Percentiles rank a stretch among this genome's conserved stretches.
Evolutionary conservation across 2,797 vertebrate genomes (phyloP).

Genomic region (Leptodactylus fallax): DNA sequence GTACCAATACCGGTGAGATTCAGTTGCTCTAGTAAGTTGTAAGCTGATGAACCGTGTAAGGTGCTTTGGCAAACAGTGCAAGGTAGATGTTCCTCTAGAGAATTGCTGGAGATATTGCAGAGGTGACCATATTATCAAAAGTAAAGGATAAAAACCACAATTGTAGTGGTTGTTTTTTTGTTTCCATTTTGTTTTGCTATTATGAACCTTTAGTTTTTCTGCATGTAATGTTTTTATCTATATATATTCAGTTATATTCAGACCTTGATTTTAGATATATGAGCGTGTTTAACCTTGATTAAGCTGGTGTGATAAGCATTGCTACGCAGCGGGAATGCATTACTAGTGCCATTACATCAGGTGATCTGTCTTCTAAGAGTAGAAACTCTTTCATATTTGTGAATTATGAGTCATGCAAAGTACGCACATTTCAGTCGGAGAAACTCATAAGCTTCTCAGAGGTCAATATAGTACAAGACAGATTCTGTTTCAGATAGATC

Average conservation of each 20-base stretch:
- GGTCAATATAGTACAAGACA: not conserved
- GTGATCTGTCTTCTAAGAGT: not conserved
- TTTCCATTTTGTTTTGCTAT: not conserved
- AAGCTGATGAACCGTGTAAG: constrained; percentile 35
- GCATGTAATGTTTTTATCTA: not conserved
- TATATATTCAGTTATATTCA: not conserved
- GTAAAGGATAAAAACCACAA: not conserved
- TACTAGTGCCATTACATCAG: not conserved
- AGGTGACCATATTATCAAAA: not conserved
- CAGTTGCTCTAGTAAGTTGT: not conserved
- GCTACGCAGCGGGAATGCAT: not conserved
- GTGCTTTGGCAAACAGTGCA: constrained; percentile 30
- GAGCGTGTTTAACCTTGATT: not conserved
- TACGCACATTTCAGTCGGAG: not conserved
- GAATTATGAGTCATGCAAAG: not conserved
- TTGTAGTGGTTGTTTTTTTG: no score
- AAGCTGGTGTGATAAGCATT: not conserved
- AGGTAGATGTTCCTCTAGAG: constrained; percentile 18
- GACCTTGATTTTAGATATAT: not conserved
- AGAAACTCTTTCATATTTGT: not conserved
- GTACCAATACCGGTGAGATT: constrained; percentile 25
- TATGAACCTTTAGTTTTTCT: not conserved
- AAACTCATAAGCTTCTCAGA: not conserved
- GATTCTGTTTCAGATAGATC: not conserved
- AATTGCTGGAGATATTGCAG: not conserved